Conservation (phyloP, 2,888 invertebrate species). For the Rosalia funebris region DNA sequence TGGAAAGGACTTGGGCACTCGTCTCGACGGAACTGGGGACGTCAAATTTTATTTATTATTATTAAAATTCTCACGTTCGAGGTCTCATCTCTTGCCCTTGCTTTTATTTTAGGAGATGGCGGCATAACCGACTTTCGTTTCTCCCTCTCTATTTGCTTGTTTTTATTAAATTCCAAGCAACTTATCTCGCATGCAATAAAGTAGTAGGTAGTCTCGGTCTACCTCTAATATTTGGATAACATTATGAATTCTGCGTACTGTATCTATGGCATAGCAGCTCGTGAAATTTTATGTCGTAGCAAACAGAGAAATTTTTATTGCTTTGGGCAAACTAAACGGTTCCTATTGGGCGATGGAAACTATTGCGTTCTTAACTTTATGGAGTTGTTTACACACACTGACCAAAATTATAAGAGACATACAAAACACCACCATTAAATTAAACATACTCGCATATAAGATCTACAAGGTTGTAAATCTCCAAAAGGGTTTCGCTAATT, state of each 20-base stretch:
- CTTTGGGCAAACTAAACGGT: background rate
- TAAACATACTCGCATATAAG: too few species aligned
- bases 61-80: conserved; percentile 2
- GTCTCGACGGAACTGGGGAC: too few species aligned
- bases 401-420: too few species aligned
- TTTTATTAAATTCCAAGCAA: conserved; percentile 23
- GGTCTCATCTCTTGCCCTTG: background rate
- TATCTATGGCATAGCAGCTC: background rate
- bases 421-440: too few species aligned
- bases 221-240: conserved; percentile 12
- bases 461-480: too few species aligned
- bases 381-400: too few species aligned
- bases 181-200: conserved; percentile 13
- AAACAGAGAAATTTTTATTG: background rate
- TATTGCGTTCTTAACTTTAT: too few species aligned
- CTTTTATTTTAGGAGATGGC: background rate
- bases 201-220: background rate
- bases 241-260: conserved; percentile 17
- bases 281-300: background rate
- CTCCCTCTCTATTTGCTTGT: conserved; percentile 10
- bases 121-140: background rate
- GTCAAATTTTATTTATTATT: conserved; percentile 13
- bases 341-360: too few species aligned
- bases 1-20: too few species aligned
- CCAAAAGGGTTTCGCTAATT: too few species aligned